Base-by-base conservation (phyloP, 2,797 vertebrate species). In the Spinibarbus caldwelli region DNA sequence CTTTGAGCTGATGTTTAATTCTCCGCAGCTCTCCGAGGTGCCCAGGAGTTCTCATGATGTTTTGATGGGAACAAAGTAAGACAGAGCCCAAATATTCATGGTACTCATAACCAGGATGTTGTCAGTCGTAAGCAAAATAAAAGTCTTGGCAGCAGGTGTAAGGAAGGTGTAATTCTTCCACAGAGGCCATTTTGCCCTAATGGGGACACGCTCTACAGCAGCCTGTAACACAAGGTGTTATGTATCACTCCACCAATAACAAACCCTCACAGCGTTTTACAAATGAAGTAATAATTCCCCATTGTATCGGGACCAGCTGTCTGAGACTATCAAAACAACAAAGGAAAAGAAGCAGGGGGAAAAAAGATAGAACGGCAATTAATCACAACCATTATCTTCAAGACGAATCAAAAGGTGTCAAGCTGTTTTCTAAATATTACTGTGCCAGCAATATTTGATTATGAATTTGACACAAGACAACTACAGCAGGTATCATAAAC, bases 391-490 rank as follows among this genome's bases (percentile, higher is more conserved):
- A 96, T 96, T 95, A 96, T 96, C 95, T 94, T 95, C 95, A 96
- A 94, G 95, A 95, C 96, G 94, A 97, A 96, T 97, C 96, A 97
- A 95, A 96, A 96, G 96, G 96, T 97, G 95, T 96, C 96, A 96
- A 96, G 96, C 95, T 96, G 96, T 97, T 97, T 96, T 97, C 96
- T 96, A 96, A 97, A 97, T 96, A 97, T 97, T 97, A 96, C 96
- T 96, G 95, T 95, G 95, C 95, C 95, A 94, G 95, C 95, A 96
- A 95, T 96, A 96, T 96, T 95, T 97, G 96, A 97, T 97, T 96
- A 96, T 96, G 95, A 96, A 96, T 95, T 96, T 96, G 96, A 96
- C 95, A 96, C 94, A 95, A 95, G 95, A 95, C 96, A 96, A 96
- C 96, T 95, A 96, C 95, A 95, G 95, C 95, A 94, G 95, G 96